Evolutionary conservation across 2,113 vertebrate species (phyloP).

Genomic region (Chamaetylas fuelleborni): DNA sequence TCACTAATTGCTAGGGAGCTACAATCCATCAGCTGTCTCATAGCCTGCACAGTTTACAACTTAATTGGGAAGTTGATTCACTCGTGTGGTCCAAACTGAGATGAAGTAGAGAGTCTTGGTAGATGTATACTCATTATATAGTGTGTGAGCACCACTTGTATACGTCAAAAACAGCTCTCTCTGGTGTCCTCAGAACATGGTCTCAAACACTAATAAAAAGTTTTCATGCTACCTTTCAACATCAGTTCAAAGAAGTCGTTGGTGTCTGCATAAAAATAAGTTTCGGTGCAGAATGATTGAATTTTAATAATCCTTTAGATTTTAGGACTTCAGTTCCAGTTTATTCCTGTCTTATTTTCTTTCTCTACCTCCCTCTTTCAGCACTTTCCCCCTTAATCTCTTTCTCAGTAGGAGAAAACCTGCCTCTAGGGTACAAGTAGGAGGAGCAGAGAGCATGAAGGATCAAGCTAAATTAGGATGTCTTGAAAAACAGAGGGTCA

Average conservation of each 20-base stretch:
- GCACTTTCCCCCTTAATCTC: constrained; percentile 57
- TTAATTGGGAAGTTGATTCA: constrained; percentile 38
- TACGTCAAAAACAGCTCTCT: constrained; percentile 36
- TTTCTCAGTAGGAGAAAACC: constrained; percentile 43
- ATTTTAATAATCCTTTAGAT: constrained; percentile 70
- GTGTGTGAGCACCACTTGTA: background rate
- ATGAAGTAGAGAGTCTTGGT: background rate
- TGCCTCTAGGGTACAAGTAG: constrained; percentile 60
- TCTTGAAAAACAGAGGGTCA: constrained; percentile 66
- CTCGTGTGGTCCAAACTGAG: background rate
- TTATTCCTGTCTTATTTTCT: constrained; percentile 46
- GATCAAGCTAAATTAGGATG: constrained; percentile 47
- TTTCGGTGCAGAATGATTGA: constrained; percentile 34
- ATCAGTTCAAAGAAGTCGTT: constrained; percentile 65
- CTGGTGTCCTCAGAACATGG: constrained; percentile 60
- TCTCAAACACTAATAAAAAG: constrained; percentile 55
- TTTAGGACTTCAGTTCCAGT: constrained; percentile 59
- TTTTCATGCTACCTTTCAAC: constrained; percentile 42
- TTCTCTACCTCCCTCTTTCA: constrained; percentile 39
- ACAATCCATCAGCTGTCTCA: constrained; percentile 26
- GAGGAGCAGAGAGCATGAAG: constrained; percentile 66
- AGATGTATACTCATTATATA: constrained; percentile 41
- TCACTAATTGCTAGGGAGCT: constrained; percentile 34
- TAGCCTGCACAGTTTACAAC: constrained; percentile 18
- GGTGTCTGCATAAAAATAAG: constrained; percentile 61